phyloP scores from a whole-genome alignment of 2,113 vertebrate species.

The Spermophilus dauricus region DNA sequence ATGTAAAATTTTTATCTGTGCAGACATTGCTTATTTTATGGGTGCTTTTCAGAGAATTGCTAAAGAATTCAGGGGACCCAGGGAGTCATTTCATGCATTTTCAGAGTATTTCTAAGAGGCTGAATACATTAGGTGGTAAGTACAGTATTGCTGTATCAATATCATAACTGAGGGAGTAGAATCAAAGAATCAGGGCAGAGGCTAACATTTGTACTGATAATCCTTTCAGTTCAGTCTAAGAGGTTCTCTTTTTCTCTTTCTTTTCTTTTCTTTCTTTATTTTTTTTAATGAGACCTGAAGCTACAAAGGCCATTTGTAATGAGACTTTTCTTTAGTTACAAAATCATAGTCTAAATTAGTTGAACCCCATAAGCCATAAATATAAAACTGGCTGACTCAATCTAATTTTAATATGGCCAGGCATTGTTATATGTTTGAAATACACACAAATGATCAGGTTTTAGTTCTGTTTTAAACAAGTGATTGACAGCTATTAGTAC shows the following conservation, averaged over 20 bases:
- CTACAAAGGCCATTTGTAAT: conserved; percentile 49
- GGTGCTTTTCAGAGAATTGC: conserved; percentile 5
- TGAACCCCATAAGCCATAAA: neutral
- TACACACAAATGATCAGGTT: neutral
- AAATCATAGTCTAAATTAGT: conserved; percentile 57
- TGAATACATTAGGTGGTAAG: neutral
- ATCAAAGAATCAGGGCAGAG: neutral
- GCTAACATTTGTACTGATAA: neutral
- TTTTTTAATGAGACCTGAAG: neutral
- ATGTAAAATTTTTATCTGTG: conserved; percentile 32
- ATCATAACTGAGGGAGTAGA: neutral
- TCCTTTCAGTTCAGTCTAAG: conserved; percentile 31
- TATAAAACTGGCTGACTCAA: conserved; percentile 25
- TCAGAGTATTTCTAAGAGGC: neutral
- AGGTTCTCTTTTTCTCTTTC: neutral
- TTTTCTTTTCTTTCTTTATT: no score
- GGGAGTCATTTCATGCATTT: neutral
- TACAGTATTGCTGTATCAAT: neutral
- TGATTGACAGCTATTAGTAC: neutral
- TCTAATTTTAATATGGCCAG: conserved; percentile 43
- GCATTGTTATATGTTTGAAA: neutral
- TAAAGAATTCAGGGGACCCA: conserved; percentile 10
- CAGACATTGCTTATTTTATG: conserved; percentile 42
- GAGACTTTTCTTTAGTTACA: conserved; percentile 55
- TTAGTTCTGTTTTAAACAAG: conserved; percentile 13